phyloP scores from a whole-genome alignment of 2,113 vertebrate species.

The Amphiprion percula region DNA sequence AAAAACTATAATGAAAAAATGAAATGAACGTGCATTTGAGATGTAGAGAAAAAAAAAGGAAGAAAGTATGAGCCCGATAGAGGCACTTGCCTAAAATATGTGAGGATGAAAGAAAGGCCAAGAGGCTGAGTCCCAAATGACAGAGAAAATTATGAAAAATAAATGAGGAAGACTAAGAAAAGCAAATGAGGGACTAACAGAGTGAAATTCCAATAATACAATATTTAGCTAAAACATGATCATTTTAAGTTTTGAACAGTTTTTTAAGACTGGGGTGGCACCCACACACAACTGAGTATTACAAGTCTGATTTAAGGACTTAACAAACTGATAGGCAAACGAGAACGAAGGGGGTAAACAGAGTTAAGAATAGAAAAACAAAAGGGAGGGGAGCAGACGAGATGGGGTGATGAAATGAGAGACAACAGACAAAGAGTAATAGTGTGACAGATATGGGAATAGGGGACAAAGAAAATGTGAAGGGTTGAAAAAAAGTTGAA shows the following conservation, averaged over 20 bases:
- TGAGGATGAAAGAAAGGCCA: neutral
- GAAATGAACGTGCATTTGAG: neutral
- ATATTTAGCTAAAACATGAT: slow-evolving; percentile 26
- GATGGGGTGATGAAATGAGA: slow-evolving; percentile 28
- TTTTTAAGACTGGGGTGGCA: neutral
- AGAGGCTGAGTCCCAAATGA: slow-evolving; percentile 14
- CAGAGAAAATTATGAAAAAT: slow-evolving; percentile 24
- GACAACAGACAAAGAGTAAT: slow-evolving; percentile 1
- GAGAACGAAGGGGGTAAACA: slow-evolving; percentile 7
- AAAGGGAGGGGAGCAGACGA: neutral
- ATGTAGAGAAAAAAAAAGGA: neutral
- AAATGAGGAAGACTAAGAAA: neutral
- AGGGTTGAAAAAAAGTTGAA: slow-evolving; percentile 22
- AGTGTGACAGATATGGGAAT: neutral
- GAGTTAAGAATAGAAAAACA: slow-evolving; percentile 32
- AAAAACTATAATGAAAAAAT: neutral
- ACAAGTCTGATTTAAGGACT: slow-evolving; percentile 28
- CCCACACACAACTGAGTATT: slow-evolving; percentile 28
- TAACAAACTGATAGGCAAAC: slow-evolving; percentile 14
- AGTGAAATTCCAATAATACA: neutral
- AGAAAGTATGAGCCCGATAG: neutral
- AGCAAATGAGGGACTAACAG: slow-evolving; percentile 30
- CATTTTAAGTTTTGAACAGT: neutral
- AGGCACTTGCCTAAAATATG: neutral
- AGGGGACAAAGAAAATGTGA: neutral